phyloP scores from a whole-genome alignment of 1,140 invertebrate genomes.

The Hylaeus anthracinus region DNA sequence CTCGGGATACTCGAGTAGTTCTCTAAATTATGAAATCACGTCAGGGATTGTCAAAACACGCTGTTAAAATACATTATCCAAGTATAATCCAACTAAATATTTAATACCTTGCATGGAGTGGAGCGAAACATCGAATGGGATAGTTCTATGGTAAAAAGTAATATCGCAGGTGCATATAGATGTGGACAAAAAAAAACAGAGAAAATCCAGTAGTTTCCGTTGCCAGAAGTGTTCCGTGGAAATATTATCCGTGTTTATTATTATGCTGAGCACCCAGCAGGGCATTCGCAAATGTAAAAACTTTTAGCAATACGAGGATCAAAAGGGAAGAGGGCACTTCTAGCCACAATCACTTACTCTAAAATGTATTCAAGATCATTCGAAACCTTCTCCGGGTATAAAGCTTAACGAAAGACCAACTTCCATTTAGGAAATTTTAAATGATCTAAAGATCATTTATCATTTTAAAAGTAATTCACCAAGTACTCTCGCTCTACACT shows the following conservation, averaged over 20 bases:
- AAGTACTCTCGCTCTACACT: no score
- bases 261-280: background rate
- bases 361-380: background rate
- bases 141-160: background rate
- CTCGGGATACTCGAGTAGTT: background rate
- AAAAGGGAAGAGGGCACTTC: background rate
- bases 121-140: no score
- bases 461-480: background rate
- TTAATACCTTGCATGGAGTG: background rate
- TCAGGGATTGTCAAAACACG: background rate
- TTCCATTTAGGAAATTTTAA: no score
- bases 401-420: no score
- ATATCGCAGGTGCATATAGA: background rate
- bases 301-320: background rate
- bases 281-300: background rate
- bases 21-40: background rate
- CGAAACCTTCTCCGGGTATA: background rate
- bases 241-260: background rate
- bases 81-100: background rate
- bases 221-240: background rate
- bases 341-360: background rate
- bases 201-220: background rate
- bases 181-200: background rate
- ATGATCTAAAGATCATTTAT: background rate
- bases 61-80: background rate